Conservation (phyloP, 1,140 invertebrate species). For the Varroa destructor region DNA sequence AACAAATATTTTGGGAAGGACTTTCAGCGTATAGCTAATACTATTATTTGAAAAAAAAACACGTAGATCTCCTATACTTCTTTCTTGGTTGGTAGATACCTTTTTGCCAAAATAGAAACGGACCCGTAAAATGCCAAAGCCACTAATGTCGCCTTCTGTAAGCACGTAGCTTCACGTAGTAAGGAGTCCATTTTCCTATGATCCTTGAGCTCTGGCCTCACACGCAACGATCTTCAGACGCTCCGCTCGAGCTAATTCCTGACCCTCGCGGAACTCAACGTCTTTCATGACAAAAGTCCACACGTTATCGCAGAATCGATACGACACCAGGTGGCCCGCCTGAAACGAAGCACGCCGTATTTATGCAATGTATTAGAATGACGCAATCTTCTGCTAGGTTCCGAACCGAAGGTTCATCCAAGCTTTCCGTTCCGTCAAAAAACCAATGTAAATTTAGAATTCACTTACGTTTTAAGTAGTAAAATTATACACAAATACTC, state of each 20-base stretch:
- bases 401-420: slow-evolving; percentile 29
- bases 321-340: slow-evolving; percentile 92
- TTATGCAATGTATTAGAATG: not conserved
- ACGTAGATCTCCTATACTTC: too few relatives aligned
- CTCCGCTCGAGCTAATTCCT: slow-evolving; percentile 82
- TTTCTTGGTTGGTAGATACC: too few relatives aligned
- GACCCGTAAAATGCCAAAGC: too few relatives aligned
- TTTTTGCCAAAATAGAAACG: too few relatives aligned
- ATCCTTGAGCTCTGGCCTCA: slow-evolving; percentile 50
- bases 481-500: too few relatives aligned
- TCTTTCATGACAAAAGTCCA: slow-evolving; percentile 99
- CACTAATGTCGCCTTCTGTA: too few relatives aligned
- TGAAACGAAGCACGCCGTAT: slow-evolving; percentile 40
- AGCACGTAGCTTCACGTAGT: too few relatives aligned
- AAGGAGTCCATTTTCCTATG: not conserved
- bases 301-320: slow-evolving; percentile 98
- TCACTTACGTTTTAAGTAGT: slow-evolving; percentile 17
- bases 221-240: slow-evolving; percentile 99
- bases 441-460: not conserved
- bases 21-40: too few relatives aligned
- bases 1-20: too few relatives aligned
- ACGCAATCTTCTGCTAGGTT: slow-evolving; percentile 28
- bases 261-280: slow-evolving; percentile 91
- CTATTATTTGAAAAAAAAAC: too few relatives aligned
- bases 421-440: not conserved